phyloP scores from a whole-genome alignment of 2,113 vertebrate species.

The Oreochromis niloticus region DNA sequence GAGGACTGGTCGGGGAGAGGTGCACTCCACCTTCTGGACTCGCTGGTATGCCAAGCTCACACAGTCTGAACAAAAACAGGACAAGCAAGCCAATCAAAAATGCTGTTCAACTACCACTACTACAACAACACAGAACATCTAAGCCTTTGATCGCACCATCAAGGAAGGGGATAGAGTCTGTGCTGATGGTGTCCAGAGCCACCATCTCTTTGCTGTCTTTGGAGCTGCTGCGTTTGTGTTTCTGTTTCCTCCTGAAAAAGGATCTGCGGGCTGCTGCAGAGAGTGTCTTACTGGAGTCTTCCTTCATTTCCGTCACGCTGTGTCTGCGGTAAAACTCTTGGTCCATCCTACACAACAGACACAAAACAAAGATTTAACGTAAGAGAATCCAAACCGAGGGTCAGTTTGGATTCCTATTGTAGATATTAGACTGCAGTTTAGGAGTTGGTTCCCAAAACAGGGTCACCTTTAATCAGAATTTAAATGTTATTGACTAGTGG shows the following conservation, averaged over 20 bases:
- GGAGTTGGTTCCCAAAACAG: background rate
- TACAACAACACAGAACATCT: background rate
- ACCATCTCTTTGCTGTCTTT: constrained; percentile 94
- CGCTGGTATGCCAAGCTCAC: constrained; percentile 92
- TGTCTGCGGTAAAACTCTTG: constrained; percentile 96
- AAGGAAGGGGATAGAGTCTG: constrained; percentile 90
- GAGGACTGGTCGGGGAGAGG: constrained; percentile 86
- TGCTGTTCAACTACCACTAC: background rate
- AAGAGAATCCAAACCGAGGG: background rate
- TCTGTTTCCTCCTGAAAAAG: constrained; percentile 94
- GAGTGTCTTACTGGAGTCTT: constrained; percentile 87
- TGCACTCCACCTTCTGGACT: constrained; percentile 93
- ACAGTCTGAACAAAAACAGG: constrained; percentile 74
- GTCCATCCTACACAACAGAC: constrained; percentile 83
- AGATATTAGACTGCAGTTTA: background rate
- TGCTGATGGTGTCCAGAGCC: constrained; percentile 90
- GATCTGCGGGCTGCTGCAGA: constrained; percentile 93
- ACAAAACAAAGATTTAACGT: background rate
- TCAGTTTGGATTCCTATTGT: background rate
- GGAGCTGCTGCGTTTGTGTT: constrained; percentile 95
- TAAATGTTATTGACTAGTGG: background rate
- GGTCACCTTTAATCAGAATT: background rate
- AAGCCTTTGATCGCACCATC: constrained; percentile 77
- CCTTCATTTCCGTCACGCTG: constrained; percentile 91
- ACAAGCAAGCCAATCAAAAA: background rate